Conservation (phyloP, 2,113 vertebrate genomes). For the Prunella fulvescens region DNA sequence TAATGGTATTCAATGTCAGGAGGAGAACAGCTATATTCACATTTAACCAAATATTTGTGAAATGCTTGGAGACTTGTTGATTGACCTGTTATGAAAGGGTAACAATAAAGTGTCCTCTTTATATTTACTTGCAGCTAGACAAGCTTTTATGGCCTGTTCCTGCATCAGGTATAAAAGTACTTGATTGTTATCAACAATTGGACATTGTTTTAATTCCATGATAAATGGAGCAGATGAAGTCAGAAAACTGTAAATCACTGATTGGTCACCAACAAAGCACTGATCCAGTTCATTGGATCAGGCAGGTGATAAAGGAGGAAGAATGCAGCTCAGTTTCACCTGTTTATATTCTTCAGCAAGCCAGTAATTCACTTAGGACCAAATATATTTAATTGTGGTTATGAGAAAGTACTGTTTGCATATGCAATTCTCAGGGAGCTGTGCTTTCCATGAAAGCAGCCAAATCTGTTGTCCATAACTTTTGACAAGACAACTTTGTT, state of each 20-base stretch:
- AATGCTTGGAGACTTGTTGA: not conserved
- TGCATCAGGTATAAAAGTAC: not conserved
- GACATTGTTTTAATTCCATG: constrained; percentile 9
- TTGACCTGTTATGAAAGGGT: not conserved
- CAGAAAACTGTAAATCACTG: not conserved
- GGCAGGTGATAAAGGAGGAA: not conserved
- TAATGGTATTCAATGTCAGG: not conserved
- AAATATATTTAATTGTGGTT: not conserved
- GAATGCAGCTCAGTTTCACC: not conserved
- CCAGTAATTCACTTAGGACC: not conserved
- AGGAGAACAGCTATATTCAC: not conserved
- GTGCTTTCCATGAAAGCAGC: not conserved
- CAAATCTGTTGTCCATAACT: not conserved
- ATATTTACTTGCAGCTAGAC: not conserved
- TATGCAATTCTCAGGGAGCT: not conserved
- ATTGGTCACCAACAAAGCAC: not conserved
- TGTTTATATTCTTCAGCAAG: not conserved
- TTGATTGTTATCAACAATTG: constrained; percentile 39
- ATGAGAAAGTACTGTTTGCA: not conserved
- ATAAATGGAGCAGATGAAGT: not conserved
- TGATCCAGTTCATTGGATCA: not conserved
- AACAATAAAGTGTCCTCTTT: not conserved
- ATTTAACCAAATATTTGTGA: constrained; percentile 11
- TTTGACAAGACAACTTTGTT: not conserved
- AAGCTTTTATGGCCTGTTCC: not conserved